Base-by-base conservation (phyloP, 2,113 vertebrate genomes). In the Scolopax mira region DNA sequence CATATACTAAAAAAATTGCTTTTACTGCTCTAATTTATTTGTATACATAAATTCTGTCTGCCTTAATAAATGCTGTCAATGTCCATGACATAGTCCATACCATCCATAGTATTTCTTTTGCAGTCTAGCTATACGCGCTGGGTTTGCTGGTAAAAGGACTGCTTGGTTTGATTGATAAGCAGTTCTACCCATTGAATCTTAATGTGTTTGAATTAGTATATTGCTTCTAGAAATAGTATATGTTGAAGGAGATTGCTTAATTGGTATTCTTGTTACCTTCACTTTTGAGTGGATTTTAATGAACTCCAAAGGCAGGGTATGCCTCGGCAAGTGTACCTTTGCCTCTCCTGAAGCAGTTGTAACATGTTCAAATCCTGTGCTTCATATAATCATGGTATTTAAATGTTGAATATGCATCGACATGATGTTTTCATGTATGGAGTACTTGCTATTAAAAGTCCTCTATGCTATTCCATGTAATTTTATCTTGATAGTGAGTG, bases 341-440 rank as follows among this genome's bases (percentile, higher is more conserved):
- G 60, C 67, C 67, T 91, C 87, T 81, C 74, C 69, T 85, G 78
- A 33, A 87, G 72, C 62, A 42, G 4, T 21, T 80, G 44, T 58
- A 67, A 71, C 37, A 23, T 58, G 55, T 78, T 93, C 83, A 84
- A 10, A 61, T 65, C 42, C 72, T 48, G 18, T 77, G n/a, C 55
- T 92, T 79, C 71, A 22, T 64, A 51, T 48, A 24, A 18, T 78
- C 35, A 80, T 31, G 21, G 90, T 90, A 67, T 84, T 93, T 64
- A 90, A 71, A 71, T 60, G 65, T 57, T 90, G 84, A 89, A 93
- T 83, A 88, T 94, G 65, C 66, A 93, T 81, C 73, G 67, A 12
- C 21, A 19, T n/a, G 55, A 22, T 64, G 24, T 67, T 86, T 87
- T 87, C n/a, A 44, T 15, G 44, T 44, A 51, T 61, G 24, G 33